phyloP scores from a whole-genome alignment of 2,113 vertebrate genomes.

The Tichodroma muraria region DNA sequence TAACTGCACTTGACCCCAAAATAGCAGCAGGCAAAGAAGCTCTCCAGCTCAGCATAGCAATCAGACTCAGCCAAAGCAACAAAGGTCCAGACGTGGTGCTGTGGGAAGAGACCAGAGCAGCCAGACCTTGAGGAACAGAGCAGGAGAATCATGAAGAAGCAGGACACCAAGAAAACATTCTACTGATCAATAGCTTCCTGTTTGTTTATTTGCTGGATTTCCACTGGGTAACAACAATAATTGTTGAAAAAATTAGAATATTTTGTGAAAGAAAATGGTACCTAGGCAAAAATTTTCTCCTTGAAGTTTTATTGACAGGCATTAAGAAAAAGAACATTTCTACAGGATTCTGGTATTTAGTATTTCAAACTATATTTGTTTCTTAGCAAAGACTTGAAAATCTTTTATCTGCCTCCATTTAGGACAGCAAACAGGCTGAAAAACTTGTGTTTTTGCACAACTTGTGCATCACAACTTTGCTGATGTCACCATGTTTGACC shows the following conservation, averaged over 20 bases:
- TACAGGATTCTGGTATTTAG: not conserved
- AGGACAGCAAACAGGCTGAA: not conserved
- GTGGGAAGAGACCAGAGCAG: not conserved
- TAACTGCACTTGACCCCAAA: not conserved
- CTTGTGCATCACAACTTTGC: not conserved
- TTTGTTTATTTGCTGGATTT: not conserved
- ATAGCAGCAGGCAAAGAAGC: slow-evolving; percentile 14
- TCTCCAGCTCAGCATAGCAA: not conserved
- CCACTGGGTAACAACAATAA: not conserved
- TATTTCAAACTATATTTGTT: not conserved
- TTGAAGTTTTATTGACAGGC: not conserved
- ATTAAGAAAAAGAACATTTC: not conserved
- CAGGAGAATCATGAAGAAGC: not conserved
- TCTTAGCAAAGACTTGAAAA: not conserved
- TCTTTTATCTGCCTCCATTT: not conserved
- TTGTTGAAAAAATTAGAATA: not conserved
- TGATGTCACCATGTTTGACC: not conserved
- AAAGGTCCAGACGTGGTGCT: not conserved
- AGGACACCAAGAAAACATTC: not conserved
- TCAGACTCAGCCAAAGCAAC: not conserved
- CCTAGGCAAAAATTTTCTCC: not conserved
- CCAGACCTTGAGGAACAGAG: not conserved
- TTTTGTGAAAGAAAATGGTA: not conserved
- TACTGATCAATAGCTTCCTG: not conserved
- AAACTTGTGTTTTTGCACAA: not conserved